These are phyloP conservation scores for Hirtodrosophila trivittata DNA, from an alignment of 2,888 invertebrate genomes.

Conservation along the genomic window DNA sequence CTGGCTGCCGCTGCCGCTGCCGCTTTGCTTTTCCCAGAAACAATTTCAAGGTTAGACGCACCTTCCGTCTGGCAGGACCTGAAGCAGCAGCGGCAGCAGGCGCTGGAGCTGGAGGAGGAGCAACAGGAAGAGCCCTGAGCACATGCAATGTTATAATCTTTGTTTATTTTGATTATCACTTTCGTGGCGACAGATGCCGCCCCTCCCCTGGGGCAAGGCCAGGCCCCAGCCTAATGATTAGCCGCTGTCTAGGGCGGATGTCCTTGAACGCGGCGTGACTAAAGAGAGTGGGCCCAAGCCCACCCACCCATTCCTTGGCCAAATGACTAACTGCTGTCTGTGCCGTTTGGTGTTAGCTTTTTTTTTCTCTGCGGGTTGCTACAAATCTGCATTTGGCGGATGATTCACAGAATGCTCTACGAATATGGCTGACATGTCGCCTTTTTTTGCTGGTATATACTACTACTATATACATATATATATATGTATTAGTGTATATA, in stretches of 20 bases:
- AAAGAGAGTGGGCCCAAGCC: not conserved
- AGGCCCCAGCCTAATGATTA: constrained; percentile 44
- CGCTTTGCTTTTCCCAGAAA: too few relatives aligned
- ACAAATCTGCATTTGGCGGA: not conserved
- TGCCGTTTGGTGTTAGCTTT: too few relatives aligned
- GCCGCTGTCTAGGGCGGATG: constrained; percentile 33
- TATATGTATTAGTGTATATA: not conserved
- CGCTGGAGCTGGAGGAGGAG: not conserved
- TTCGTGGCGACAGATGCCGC: constrained; percentile 47
- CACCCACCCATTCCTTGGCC: too few relatives aligned
- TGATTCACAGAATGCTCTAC: constrained; percentile 9
- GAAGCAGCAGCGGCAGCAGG: not conserved
- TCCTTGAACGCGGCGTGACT: constrained; percentile 63
- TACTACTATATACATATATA: not conserved
- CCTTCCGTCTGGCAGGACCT: constrained; percentile 27
- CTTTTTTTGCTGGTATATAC: not conserved
- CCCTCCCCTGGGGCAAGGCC: too few relatives aligned
- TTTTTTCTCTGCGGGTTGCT: too few relatives aligned
- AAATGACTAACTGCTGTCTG: constrained; percentile 37
- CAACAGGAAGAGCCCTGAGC: constrained; percentile 8
- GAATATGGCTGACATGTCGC: not conserved
- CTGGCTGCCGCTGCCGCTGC: too few relatives aligned
- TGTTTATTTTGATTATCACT: constrained; percentile 78
- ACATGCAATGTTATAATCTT: constrained; percentile 55
- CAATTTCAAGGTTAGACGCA: constrained; percentile 61